Evolutionary conservation across 2,888 invertebrate genomes (phyloP).

Genomic region (Galeruca laticollis): DNA sequence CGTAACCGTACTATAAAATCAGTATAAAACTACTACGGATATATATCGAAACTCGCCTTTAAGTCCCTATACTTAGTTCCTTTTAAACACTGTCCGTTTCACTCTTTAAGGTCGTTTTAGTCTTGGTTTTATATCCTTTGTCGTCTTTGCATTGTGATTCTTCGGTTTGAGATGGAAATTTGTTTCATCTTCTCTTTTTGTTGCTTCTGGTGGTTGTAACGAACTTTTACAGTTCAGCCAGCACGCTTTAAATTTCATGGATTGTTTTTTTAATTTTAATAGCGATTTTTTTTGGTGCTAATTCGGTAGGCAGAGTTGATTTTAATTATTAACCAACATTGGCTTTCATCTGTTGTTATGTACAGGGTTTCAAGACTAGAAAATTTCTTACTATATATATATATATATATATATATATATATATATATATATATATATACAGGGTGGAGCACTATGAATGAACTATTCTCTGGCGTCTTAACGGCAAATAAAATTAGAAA

Average conservation of each 20-base stretch:
- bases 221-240: conserved; percentile 49
- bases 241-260: conserved; percentile 34
- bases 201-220: conserved; percentile 51
- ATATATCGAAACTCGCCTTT: neutral
- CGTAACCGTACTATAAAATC: conserved; percentile 9
- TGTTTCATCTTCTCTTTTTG: conserved; percentile 42
- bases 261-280: conserved; percentile 32
- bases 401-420: too few relatives aligned
- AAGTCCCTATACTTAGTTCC: conserved; percentile 11
- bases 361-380: too few relatives aligned
- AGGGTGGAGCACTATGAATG: too few relatives aligned
- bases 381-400: too few relatives aligned
- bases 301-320: conserved; percentile 41
- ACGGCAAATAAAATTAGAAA: too few relatives aligned
- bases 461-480: too few relatives aligned
- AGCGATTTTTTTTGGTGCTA: conserved; percentile 31
- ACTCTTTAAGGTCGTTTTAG: conserved; percentile 5
- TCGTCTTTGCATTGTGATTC: conserved; percentile 16
- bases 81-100: neutral
- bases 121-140: conserved; percentile 17
- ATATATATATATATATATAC: too few relatives aligned
- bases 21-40: neutral
- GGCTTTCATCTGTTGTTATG: conserved; percentile 24
- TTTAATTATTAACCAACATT: conserved; percentile 8
- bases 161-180: conserved; percentile 29